A percentile compares a stretch with the other conserved stretches of the same genome.
These are phyloP conservation scores for Amphipoea oculea DNA, from an alignment of 2,888 invertebrate genomes.

Conservation along the genomic window DNA sequence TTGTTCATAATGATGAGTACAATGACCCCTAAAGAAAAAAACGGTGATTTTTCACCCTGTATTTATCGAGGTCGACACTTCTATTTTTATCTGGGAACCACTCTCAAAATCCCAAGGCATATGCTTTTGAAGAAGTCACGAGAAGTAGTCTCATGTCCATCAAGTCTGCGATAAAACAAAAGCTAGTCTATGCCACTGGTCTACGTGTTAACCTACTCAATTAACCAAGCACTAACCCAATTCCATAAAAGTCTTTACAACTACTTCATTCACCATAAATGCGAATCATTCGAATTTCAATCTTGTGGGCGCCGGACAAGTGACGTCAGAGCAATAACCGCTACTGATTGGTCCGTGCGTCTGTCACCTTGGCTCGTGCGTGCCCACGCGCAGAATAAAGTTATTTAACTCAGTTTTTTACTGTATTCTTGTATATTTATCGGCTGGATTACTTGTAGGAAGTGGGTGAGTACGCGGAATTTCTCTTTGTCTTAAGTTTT, in stretches of 20 bases:
- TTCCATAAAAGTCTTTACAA: conserved; percentile 52
- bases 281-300: conserved; percentile 59
- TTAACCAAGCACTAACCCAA: conserved; percentile 45
- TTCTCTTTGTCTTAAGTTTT: conserved; percentile 59
- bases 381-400: conserved; percentile 68
- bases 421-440: conserved; percentile 45
- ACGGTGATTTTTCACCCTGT: no score
- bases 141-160: background rate
- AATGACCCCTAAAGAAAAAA: no score
- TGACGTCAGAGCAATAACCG: conserved; percentile 63
- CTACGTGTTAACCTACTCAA: conserved; percentile 23
- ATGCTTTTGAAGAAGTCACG: background rate
- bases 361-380: conserved; percentile 66
- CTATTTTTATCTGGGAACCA: background rate
- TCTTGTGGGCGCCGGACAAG: conserved; percentile 63
- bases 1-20: no score
- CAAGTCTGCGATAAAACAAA: background rate
- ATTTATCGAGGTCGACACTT: background rate
- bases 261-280: conserved; percentile 65
- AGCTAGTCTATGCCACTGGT: conserved; percentile 4
- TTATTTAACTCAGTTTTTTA: conserved; percentile 62
- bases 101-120: background rate
- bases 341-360: conserved; percentile 57
- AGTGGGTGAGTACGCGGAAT: conserved; percentile 49
- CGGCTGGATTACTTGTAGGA: conserved; percentile 54